Evolutionary conservation across 2,113 vertebrate species (phyloP).

Genomic region (Tupaia tana): DNA sequence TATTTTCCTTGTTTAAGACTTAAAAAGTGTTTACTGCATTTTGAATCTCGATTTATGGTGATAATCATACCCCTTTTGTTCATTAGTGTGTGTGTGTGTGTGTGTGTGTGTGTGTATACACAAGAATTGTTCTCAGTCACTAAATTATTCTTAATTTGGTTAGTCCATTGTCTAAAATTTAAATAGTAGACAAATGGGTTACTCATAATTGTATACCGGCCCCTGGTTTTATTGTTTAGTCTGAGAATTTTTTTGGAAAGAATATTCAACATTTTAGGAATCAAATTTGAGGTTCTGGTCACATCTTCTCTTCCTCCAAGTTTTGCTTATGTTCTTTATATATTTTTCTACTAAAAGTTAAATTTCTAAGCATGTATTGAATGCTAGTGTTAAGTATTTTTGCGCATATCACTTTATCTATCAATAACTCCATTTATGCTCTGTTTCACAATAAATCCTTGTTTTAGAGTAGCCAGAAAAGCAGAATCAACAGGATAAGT

Average conservation of each 20-base stretch:
- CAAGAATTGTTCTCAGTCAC: constrained; percentile 5
- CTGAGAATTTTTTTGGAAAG: constrained; percentile 39
- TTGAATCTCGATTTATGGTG: not conserved
- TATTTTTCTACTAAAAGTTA: constrained; percentile 36
- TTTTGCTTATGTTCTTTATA: not conserved
- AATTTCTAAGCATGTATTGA: not conserved
- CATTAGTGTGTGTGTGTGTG: not conserved
- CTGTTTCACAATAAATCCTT: not conserved
- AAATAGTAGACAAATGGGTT: not conserved
- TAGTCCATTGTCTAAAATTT: not conserved
- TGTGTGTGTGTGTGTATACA: not conserved
- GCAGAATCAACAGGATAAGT: no score
- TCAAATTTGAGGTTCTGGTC: constrained; percentile 47
- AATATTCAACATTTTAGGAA: not conserved
- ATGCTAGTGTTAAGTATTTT: not conserved
- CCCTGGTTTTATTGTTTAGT: constrained; percentile 32
- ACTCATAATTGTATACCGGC: not conserved
- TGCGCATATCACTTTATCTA: not conserved
- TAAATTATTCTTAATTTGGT: constrained; percentile 53
- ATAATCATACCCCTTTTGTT: constrained; percentile 17
- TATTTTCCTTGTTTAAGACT: constrained; percentile 42
- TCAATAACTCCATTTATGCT: not conserved
- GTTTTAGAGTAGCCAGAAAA: no score
- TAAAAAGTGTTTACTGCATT: not conserved
- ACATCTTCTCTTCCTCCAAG: not conserved